These are phyloP conservation scores for Tupiocoris notatus DNA, from an alignment of 2,888 invertebrate genomes.

Conservation along the genomic window DNA sequence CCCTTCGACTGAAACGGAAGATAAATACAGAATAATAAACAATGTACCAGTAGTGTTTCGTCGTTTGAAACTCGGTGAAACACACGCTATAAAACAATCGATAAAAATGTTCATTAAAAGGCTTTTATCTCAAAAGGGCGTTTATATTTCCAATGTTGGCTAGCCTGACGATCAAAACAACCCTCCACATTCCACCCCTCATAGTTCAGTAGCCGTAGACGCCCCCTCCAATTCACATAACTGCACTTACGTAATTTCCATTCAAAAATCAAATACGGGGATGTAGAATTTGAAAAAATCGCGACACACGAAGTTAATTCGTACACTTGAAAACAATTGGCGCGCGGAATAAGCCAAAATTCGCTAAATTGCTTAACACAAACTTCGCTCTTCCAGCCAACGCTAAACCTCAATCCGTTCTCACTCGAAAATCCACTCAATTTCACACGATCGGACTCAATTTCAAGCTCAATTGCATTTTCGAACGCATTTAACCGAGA, in stretches of 20 bases:
- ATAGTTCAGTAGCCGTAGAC: background rate
- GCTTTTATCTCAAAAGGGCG: too few species aligned
- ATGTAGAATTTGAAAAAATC: background rate
- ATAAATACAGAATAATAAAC: too few species aligned
- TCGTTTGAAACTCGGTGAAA: too few species aligned
- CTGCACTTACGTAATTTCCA: background rate
- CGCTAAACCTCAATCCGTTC: background rate
- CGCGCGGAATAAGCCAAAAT: background rate
- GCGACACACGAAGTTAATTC: background rate
- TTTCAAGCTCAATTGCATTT: background rate
- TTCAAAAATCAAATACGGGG: background rate
- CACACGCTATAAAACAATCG: too few species aligned
- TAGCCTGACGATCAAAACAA: background rate
- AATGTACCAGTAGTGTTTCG: too few species aligned
- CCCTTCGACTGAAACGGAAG: too few species aligned
- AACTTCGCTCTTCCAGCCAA: background rate
- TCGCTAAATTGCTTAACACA: too few species aligned
- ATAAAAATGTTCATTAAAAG: too few species aligned
- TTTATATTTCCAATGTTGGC: background rate
- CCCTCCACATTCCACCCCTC: background rate
- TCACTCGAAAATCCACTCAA: background rate
- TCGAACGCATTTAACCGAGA: background rate
- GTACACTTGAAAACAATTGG: background rate
- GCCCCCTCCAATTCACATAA: background rate
- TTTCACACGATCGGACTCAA: background rate